Evolutionary conservation across 92 coral and sea anemone genomes (phyloP), one percentile per base, ranked within the genome.

Genomic region (Montipora capitata): DNA sequence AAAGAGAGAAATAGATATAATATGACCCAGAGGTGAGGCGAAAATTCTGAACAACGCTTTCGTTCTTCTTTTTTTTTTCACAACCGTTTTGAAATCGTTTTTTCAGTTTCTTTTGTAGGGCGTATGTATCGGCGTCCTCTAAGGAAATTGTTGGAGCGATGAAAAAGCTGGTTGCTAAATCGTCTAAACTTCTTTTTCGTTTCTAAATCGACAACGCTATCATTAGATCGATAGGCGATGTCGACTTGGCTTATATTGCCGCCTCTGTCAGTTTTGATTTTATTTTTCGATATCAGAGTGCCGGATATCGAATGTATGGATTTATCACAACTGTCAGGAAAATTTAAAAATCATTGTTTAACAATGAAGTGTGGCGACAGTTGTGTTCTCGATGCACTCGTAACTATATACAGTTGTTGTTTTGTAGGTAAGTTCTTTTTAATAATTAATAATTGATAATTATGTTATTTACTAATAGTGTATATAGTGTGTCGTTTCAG

Each of bases 201-300:
- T 66, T 64, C 39, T 20, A 4, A 12, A 80, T 80, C 85, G 85
- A n/a, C 51, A 68, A 51, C 9, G 85, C 65, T 10, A 16, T 81
- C 85, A 68, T 69, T 81, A 52, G 54, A 38, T 69, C 77, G 85
- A 81, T 69, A 81, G 16, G 76, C 76, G 16, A 38, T 81, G 38
- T 68, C 85, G 85, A 81, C 17, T 3, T 81, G 77, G 85, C 68
- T 81, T 52, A 68, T 80, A 81, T 81, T 81, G 63, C 85, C 67
- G 85, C 85, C 77, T 1, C 85, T 81, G 85, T 64, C 6, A 10
- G 52, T 48, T 59, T 9, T n/a, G 44, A 10, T 18, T 6, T 44
- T 17, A 1, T 61, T 20, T 11, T 3, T 79, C 72, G 73, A 44
- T 65, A 64, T 79, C 64, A 68, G 51, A 17, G 7, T 20, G 40